phyloP scores from a whole-genome alignment of 2,113 vertebrate species.

The Arenaria interpres region DNA sequence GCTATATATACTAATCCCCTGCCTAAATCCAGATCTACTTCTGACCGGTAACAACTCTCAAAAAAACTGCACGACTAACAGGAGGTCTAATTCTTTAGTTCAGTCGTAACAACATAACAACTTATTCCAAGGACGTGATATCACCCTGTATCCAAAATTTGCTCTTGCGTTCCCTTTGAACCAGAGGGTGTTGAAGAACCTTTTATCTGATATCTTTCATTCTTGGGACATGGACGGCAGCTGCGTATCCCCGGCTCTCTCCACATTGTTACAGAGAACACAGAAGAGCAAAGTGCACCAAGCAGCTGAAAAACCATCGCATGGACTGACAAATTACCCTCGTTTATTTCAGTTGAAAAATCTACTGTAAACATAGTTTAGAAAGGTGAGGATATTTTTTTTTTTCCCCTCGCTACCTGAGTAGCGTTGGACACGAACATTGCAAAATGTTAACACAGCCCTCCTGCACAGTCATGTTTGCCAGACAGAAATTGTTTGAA shows the following conservation, averaged over 20 bases:
- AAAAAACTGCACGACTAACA: background rate
- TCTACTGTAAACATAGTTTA: background rate
- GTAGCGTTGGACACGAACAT: background rate
- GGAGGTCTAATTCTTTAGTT: background rate
- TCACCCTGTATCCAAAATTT: background rate
- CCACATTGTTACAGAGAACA: background rate
- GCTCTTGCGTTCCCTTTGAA: background rate
- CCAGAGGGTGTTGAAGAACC: background rate
- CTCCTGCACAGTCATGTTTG: background rate
- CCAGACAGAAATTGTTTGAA: background rate
- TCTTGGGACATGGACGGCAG: background rate
- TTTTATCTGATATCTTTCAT: background rate
- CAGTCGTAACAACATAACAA: background rate
- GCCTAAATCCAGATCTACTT: background rate
- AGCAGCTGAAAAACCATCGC: background rate
- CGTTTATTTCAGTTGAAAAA: background rate
- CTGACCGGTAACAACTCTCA: background rate
- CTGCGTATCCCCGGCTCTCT: background rate
- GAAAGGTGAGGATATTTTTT: background rate
- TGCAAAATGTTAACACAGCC: background rate
- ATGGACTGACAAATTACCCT: background rate
- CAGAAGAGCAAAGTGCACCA: background rate
- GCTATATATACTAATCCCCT: background rate
- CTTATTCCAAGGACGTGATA: background rate
- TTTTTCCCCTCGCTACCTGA: background rate